Evolutionary conservation across 2,888 invertebrate genomes (phyloP).

Genomic region (Meiosimyza platycephala): DNA sequence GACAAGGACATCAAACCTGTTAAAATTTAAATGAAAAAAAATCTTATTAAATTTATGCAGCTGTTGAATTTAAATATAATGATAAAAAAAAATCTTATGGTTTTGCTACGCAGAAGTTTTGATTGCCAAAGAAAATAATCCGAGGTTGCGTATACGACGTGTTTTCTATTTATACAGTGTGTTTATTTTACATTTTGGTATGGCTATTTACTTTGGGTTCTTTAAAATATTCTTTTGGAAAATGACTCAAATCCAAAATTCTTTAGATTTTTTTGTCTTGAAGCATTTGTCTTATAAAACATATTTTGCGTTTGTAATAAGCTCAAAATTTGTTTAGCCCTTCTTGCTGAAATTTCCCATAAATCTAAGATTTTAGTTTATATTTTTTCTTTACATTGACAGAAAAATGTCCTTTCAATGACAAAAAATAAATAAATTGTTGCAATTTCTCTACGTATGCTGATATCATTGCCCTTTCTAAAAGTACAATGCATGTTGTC

Average conservation of each 20-base stretch:
- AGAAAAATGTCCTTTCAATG: neutral
- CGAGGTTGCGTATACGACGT: constrained; percentile 11
- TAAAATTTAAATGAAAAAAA: neutral
- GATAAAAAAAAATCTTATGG: neutral
- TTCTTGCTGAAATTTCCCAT: no score
- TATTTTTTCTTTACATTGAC: neutral
- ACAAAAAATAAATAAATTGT: constrained; percentile 24
- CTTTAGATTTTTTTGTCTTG: no score
- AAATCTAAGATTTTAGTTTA: neutral
- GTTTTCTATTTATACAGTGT: neutral
- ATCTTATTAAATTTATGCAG: neutral
- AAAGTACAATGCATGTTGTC: neutral
- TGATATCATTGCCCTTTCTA: neutral
- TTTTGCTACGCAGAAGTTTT: no score
- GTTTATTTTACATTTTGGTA: no score
- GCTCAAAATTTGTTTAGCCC: no score
- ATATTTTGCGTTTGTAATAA: neutral
- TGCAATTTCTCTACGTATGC: constrained; percentile 13
- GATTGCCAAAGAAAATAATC: no score
- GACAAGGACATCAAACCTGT: constrained; percentile 96
- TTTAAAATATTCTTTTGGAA: neutral
- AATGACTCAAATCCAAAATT: neutral
- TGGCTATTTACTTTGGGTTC: no score
- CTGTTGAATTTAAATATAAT: neutral
- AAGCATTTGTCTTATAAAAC: neutral